Evolutionary conservation across 2,888 invertebrate genomes (phyloP).

Genomic region (Gastracanthus pulcherrimus): DNA sequence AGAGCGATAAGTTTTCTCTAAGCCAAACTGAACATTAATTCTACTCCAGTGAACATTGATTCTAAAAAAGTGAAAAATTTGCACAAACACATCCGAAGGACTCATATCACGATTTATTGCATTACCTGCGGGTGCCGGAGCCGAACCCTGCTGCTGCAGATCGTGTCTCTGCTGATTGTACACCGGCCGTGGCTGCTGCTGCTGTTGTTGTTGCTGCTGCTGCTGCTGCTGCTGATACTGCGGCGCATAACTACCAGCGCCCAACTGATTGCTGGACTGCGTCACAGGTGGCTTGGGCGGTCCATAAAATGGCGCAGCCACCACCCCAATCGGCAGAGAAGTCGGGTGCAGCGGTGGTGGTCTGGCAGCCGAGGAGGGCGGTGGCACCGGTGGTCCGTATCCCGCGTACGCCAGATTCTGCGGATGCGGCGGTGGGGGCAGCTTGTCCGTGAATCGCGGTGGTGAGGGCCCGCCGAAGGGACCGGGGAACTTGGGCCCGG

Average conservation of each 20-base stretch:
- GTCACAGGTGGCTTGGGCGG: conserved; percentile 29
- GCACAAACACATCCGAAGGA: no score
- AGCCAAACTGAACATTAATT: no score
- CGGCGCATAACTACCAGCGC: neutral
- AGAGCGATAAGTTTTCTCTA: no score
- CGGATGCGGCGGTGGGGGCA: conserved; percentile 44
- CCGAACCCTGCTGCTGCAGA: conserved; percentile 19
- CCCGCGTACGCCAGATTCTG: conserved; percentile 72
- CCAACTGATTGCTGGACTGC: conserved; percentile 21
- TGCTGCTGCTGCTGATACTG: conserved; percentile 54
- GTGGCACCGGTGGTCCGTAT: conserved; percentile 57
- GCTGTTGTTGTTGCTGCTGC: no score
- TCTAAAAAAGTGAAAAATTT: no score
- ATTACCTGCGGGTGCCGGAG: conserved; percentile 44
- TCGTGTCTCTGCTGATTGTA: conserved; percentile 36
- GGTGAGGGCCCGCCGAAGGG: conserved; percentile 62
- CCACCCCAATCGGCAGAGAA: conserved; percentile 49
- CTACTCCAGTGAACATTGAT: no score
- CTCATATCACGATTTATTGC: no score
- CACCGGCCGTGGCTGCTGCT: neutral
- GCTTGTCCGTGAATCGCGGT: conserved; percentile 58
- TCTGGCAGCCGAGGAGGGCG: conserved; percentile 17
- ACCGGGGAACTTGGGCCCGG: conserved; percentile 39
- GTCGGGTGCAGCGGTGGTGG: conserved; percentile 14
- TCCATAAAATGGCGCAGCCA: conserved; percentile 16